A percentile compares a stretch with the other conserved stretches of the same genome.
These are phyloP conservation scores for Holcopasites calliopsidis DNA, from an alignment of 1,140 invertebrate species.

Conservation along the genomic window DNA sequence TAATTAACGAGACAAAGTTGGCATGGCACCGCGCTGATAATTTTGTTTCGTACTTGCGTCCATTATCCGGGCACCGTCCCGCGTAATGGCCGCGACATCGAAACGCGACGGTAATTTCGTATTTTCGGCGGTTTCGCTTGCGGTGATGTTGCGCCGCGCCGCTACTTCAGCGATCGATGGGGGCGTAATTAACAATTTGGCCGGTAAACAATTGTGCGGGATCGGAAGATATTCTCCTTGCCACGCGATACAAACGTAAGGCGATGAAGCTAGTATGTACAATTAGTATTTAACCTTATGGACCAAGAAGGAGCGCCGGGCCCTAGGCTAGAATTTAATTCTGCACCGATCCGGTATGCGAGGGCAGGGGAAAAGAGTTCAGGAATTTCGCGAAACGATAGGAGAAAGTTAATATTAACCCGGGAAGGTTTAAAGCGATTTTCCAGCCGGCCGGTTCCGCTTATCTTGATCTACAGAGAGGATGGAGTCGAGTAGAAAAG, in stretches of 20 bases:
- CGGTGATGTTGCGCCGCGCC: not conserved
- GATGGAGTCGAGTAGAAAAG: constrained; percentile 21
- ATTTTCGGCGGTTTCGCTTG: constrained; percentile 22
- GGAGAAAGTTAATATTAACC: constrained; percentile 71
- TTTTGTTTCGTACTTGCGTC: constrained; percentile 37
- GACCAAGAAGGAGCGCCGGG: too few species aligned
- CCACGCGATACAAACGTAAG: too few species aligned
- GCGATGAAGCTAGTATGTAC: too few species aligned
- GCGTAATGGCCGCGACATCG: constrained; percentile 16
- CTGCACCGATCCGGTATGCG: constrained; percentile 34
- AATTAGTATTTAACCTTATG: not conserved
- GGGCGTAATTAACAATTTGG: not conserved
- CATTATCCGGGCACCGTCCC: constrained; percentile 29
- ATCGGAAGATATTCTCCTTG: too few species aligned
- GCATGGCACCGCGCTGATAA: constrained; percentile 24
- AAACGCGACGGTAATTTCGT: constrained; percentile 27
- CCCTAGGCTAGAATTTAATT: not conserved
- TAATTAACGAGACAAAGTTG: constrained; percentile 40
- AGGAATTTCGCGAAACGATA: constrained; percentile 62
- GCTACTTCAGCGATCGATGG: not conserved
- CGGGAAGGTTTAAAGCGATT: constrained; percentile 70
- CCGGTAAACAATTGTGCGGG: not conserved
- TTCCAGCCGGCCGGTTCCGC: constrained; percentile 61
- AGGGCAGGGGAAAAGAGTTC: constrained; percentile 38
- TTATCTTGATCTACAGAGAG: constrained; percentile 53